Evolutionary conservation across 2,113 vertebrate genomes (phyloP), one percentile per base, ranked within the genome.

Genomic region (Cryptomyrus ogoouensis): DNA sequence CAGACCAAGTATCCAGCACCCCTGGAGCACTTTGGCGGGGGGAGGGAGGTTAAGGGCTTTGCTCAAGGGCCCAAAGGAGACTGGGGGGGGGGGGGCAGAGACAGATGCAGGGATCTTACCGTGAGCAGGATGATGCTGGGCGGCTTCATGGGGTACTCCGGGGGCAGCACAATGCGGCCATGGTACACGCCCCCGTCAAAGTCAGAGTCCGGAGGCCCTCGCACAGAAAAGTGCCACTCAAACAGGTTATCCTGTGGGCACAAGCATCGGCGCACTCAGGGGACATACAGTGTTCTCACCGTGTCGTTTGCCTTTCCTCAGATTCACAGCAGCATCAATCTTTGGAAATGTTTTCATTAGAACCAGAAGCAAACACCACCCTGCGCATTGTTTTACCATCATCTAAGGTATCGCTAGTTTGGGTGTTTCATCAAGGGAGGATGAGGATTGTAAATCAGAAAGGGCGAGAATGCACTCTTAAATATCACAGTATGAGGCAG

Each of bases 181-280:
- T 99, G 98, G 94, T 99, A 99, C 93, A 99, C 94, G 42, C 98
- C 98, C 52, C 98, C 97, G 88, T 99, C 98, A 39, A 99, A 99
- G 93, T 99, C 98, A 2, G 98, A 99, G 93, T 99, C 98, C 88
- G 98, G 98, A 85, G 98, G 98, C 1, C 98, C 98, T 62, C 98
- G 96, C 4, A 99, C 98, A 3, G 98, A 99, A 93, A 99, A 99
- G 94, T 99, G 98, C 98, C 98, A 99, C 91, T 99, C 98, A 94
- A 99, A 99, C 89, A 99, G 97, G 91, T 99, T 99, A 94, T 99
- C 98, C 98, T 99, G 94, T 90, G 93, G 88, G 90, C 85, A 31
- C 2, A 92, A 92, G 21, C 88, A 7, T 50, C 24, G 35, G n/a
- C 9, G n/a, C 7, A n/a, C 5, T 66, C 58, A 66, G 58, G 27